Evolutionary conservation across 2,888 invertebrate genomes (phyloP), one percentile per base, ranked within the genome.

Genomic region (Cancer borealis): DNA sequence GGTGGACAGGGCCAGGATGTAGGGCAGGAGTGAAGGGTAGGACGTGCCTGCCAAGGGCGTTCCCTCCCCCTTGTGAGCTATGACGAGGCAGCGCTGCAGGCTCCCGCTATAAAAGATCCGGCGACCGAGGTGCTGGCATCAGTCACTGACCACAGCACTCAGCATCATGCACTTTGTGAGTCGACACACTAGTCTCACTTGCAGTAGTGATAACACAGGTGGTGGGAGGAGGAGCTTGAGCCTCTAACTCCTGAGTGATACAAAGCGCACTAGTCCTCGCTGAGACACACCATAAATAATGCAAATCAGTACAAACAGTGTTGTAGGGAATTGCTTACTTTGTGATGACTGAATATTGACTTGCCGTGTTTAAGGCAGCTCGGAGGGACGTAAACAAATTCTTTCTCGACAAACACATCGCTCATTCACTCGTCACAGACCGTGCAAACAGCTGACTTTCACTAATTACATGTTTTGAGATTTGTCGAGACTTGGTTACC

Each of bases 21-120:
- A 93, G 93, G 93, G 93, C 93, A 93, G 93, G 93, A 91, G 93
- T 93, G 93, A 93, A 93, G 93, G 93, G 93, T 87, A 89, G 26
- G 92, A 92, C 49, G 66, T 79, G 91, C 54, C 90, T 93, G 93
- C 93, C 93, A 93, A 93, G 93, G 93, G 93, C 93, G 91, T 93
- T 93, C 93, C 93, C 87, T 60, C 87, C 93, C 93, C 93, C 89
- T 47, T 93, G 92, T 88, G 92, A 89, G 92, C 47, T 88, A 47
- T 92, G 92, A 92, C 92, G 66, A 92, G 92, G 92, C 92, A 89
- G 88, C 92, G 92, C 92, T 92, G 89, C 92, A 89, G 88, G 92
- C 89, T 89, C 88, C 26, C 89, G 73, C 92, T 92, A 92, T 92
- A 92, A 92, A 92, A 92, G 92, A 92, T 92, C 89, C 88, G 92